Evolutionary conservation across 2,888 invertebrate species (phyloP).

Genomic region (Operophtera brumata): DNA sequence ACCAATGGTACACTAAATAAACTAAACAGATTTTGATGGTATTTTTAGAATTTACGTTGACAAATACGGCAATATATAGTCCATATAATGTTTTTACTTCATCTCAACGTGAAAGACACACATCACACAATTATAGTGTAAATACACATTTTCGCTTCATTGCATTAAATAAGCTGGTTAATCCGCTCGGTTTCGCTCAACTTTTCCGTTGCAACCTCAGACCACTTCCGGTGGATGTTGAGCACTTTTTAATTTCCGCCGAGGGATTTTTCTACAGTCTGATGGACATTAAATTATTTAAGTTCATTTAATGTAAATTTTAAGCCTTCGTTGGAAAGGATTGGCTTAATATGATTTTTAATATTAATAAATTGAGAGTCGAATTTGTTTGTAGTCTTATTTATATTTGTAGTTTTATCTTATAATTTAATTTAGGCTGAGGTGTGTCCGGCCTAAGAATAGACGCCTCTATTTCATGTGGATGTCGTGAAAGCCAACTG

Average conservation of each 20-base stretch:
- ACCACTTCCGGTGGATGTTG: conserved; percentile 63
- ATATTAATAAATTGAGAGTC: conserved; percentile 27
- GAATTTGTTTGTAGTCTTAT: neutral
- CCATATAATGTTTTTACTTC: too few species aligned
- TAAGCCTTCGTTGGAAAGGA: conserved; percentile 46
- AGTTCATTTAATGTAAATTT: conserved; percentile 77
- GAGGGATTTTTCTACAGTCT: conserved; percentile 73
- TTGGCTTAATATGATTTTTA: conserved; percentile 44
- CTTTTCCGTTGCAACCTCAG: conserved; percentile 67
- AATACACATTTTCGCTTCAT: conserved; percentile 7
- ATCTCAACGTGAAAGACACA: too few species aligned
- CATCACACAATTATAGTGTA: too few species aligned
- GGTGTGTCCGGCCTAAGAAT: too few species aligned
- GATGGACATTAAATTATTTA: conserved; percentile 75
- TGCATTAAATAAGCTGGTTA: conserved; percentile 49
- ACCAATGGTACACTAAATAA: too few species aligned
- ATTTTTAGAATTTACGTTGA: too few species aligned
- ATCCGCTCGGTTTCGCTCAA: conserved; percentile 53
- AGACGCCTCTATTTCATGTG: too few species aligned
- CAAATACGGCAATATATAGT: too few species aligned
- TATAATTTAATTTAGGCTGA: too few species aligned
- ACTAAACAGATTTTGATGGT: too few species aligned
- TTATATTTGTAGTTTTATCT: neutral
- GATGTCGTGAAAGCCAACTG: too few species aligned
- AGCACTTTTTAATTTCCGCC: conserved; percentile 78